Evolutionary conservation across 2,888 invertebrate species (phyloP), one percentile per base, ranked within the genome.

Genomic region (Subacronicta megacephala): DNA sequence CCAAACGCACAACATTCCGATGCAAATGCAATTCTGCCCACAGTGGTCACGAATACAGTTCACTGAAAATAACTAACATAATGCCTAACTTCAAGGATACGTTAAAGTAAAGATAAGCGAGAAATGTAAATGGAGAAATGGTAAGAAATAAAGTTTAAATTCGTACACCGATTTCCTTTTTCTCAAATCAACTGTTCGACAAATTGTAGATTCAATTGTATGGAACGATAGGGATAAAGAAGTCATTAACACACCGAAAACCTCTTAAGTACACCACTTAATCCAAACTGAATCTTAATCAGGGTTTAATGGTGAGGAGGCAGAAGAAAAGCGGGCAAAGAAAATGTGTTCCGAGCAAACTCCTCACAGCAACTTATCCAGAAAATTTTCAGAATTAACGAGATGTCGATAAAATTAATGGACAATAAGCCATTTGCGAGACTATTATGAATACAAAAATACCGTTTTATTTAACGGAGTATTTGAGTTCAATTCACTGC

Each of bases 241-340:
- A 82, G 84, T 82, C 86, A 85, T 88, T 89, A 89, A 82, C 81
- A 81, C 78, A 68, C 76, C 69, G 71, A 80, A 80, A 82, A 80
- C 81, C 79, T 74, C 74, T 82, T 83, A 84, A 87, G 84, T 78
- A 81, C 75, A 65, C 75, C 77, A 78, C 81, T 80, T 84, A 87
- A 89, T 87, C 85, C 83, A 62, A 69, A 68, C 77, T 57, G 87
- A 87, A 87, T 90, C 75, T 84, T 89, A 88, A 90, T 83, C 83
- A 88, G 83, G 58, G 66, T 79, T 80, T 85, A 84, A 88, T 83
- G 84, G 72, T 58, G 63, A 62, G 65, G 77, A 43, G 78, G 10
- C 26, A 10, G 9, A 26, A 26, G 26, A 26, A 26, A 26, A 26
- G 70, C 74, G 65, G 58, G 43, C 56, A 66, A 64, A 55, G 68